phyloP scores from a whole-genome alignment of 1,140 invertebrate genomes.

The Plectrocnemia conspersa region DNA sequence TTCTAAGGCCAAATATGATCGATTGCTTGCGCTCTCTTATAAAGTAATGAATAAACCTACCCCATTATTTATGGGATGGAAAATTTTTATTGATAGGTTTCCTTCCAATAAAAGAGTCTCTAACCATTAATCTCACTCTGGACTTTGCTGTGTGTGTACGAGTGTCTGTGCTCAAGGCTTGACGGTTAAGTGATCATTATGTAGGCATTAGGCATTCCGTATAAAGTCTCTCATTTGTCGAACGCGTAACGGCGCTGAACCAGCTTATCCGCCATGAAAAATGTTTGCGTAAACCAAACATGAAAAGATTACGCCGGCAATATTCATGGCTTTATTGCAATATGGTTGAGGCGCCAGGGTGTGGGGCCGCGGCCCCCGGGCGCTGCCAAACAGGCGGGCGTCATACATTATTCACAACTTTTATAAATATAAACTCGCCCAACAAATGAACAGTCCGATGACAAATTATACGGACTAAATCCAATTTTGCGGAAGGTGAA shows the following conservation, averaged over 20 bases:
- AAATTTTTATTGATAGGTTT: too few relatives aligned
- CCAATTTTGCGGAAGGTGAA: background rate
- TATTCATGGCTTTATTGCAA: constrained; percentile 27
- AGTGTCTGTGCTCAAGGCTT: too few relatives aligned
- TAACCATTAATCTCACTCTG: too few relatives aligned
- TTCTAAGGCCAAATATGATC: too few relatives aligned
- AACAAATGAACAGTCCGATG: background rate
- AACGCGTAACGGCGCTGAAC: constrained; percentile 7
- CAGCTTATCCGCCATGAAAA: constrained; percentile 14
- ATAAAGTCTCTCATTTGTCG: constrained; percentile 20
- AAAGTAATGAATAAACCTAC: too few relatives aligned
- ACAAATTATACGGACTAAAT: background rate
- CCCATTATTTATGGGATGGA: too few relatives aligned
- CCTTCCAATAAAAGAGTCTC: too few relatives aligned
- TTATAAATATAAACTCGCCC: background rate
- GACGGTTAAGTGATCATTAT: constrained; percentile 1
- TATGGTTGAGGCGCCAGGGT: constrained; percentile 3
- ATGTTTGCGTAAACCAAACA: constrained; percentile 25
- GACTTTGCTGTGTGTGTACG: too few relatives aligned
- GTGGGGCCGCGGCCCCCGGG: constrained; percentile 2
- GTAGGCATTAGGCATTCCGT: constrained; percentile 5
- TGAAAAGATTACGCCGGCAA: constrained; percentile 25
- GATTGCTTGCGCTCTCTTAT: too few relatives aligned
- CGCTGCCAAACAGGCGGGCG: constrained; percentile 1
- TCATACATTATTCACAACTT: constrained; percentile 17